Base-by-base conservation (phyloP, 2,888 invertebrate genomes). In the Scaptomyza cyrtandrae region DNA sequence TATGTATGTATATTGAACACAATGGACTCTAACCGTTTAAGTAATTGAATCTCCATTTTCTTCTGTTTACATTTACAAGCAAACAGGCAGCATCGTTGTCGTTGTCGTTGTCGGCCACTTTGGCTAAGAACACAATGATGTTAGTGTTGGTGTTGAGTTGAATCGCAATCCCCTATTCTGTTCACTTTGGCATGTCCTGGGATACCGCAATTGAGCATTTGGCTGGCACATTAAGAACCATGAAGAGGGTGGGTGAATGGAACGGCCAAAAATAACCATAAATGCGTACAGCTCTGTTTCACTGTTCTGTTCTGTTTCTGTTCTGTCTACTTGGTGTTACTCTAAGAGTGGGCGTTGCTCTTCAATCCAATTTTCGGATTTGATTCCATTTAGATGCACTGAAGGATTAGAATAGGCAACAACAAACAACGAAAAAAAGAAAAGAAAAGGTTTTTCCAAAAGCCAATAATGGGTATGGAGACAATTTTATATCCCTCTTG, bases 11-110 rank as follows among this genome's bases (percentile, higher is more conserved):
- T 49, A 33, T 35, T 49, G 83, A 86, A 91, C 91, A 91, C 91
- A 91, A 91, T 90, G 89, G 89, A 79, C 86, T 86, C 86, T 84
- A 89, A 90, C 90, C 90, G 90, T 91, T 92, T 91, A 92, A 92
- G 92, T 92, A 92, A 92, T 92, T 91, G 92, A 90, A 91, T 91
- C 88, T 91, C 89, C 87, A 91, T 91, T 91, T 91, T 90, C 87
- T 84, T 86, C 90, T 91, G 86, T 89, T 90, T 90, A 89, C 83
- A 85, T 74, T 85, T 71, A 39, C 39, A 74, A 67, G 33, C 9
- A 19, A 19, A 19, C 33, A 39, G 39, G 66, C 71, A 74, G 69
- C 79, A 76, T 52, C 69, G 57, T 53, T 66, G 49, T 13, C 33
- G 16, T 7, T n/a, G 74, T n/a, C n/a, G n/a, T n/a, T n/a, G 54